Percentiles rank a stretch among this genome's conserved stretches.
phyloP scores from a whole-genome alignment of 2,797 vertebrate species.

The Betta splendens region DNA sequence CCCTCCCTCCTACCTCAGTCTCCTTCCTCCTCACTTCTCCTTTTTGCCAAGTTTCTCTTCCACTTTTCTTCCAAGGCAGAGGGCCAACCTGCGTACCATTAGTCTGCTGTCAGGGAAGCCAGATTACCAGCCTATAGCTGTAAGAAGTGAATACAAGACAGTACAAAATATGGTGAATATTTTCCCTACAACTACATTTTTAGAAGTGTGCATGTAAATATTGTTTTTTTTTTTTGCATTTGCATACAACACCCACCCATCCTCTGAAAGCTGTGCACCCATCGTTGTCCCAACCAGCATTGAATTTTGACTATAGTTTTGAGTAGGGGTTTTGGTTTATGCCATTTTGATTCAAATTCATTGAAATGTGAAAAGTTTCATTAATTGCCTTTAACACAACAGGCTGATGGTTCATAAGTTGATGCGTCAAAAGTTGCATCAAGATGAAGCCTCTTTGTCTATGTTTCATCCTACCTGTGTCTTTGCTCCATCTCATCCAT shows the following conservation, averaged over 20 bases:
- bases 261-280: slow-evolving; percentile 45
- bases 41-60: slow-evolving; percentile 85
- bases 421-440: no score
- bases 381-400: slow-evolving; percentile 43
- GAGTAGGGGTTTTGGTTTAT: slow-evolving; percentile 28
- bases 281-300: slow-evolving; percentile 48
- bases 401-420: slow-evolving; percentile 36
- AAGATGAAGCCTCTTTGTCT: slow-evolving; percentile 34
- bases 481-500: slow-evolving; percentile 52
- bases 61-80: slow-evolving; percentile 86
- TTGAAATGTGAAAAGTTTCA: slow-evolving; percentile 34
- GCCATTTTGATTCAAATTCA: slow-evolving; percentile 51
- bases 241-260: slow-evolving; percentile 78
- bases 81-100: slow-evolving; percentile 84
- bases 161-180: slow-evolving; percentile 88
- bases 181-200: slow-evolving; percentile 78
- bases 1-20: slow-evolving; percentile 30
- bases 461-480: slow-evolving; percentile 17
- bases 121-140: slow-evolving; percentile 85
- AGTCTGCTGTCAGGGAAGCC: slow-evolving; percentile 85
- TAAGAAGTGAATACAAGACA: slow-evolving; percentile 86
- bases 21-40: slow-evolving; percentile 53
- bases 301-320: slow-evolving; percentile 39
- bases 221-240: slow-evolving; percentile 81
- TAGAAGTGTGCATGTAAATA: slow-evolving; percentile 87